Base-by-base conservation (phyloP, 2,888 invertebrate genomes). In the Choristoneura rosaceana region DNA sequence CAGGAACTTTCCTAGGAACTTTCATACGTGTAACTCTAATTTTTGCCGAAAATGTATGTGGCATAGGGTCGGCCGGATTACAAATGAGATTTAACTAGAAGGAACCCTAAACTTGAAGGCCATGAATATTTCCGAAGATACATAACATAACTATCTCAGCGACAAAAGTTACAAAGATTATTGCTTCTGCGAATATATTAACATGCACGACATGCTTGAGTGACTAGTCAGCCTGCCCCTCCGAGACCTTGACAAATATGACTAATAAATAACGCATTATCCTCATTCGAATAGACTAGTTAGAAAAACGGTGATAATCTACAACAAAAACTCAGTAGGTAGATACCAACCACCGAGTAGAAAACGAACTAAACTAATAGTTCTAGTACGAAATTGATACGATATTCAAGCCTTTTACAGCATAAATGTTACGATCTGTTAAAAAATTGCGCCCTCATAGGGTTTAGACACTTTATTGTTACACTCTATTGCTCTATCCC, bases 191-290 rank as follows among this genome's bases (percentile, higher is more conserved):
- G 83, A 86, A 87, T 81, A 82, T 78, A 60, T 66, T 52, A 69
- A 71, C 41, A 64, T 64, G 17, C 79, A 75, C 76, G 73, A 80
- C 79, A 80, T 78, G 80, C 76, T 74, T 60, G 71, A 77, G 76
- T 81, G 79, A 79, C 80, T 81, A 81, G 79, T 79, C 81, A 82
- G 81, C 80, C 80, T 77, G 78, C 71, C 78, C 81, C 80, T 81
- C 75, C 75, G 76, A 82, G 84, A 82, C 89, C 89, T 88, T 89
- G 87, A 84, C 78, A 82, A 80, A 83, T 82, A 83, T 88, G 87
- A 89, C 81, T 88, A 88, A 87, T 85, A 79, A 80, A 75, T 79
- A 76, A 78, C 74, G 73, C 75, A 73, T 86, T 87, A 86, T 88
- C 86, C 86, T 86, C 81, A 79, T 84, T 79, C 52, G 80, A 81